A percentile compares a stretch with the other conserved stretches of the same genome.
These are phyloP conservation scores for Boloria euphrosyne DNA, from an alignment of 2,888 invertebrate genomes.

Conservation along the genomic window DNA sequence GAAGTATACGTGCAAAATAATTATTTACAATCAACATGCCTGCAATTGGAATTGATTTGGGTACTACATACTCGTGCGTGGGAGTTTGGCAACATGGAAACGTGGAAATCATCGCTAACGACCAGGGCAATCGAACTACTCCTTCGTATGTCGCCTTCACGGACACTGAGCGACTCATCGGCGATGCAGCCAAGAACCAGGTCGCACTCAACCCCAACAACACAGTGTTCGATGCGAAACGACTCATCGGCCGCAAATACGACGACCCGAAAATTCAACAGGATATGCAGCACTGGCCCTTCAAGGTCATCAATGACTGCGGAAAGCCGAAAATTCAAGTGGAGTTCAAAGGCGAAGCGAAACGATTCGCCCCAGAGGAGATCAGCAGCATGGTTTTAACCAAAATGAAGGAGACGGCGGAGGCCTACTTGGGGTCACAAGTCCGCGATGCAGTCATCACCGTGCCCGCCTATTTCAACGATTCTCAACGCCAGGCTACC, in stretches of 20 bases:
- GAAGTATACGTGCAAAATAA: slow-evolving; percentile 27
- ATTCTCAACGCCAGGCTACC: slow-evolving; percentile 89
- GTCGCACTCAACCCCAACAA: slow-evolving; percentile 89
- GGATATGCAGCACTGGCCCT: slow-evolving; percentile 93
- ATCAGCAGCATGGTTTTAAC: slow-evolving; percentile 86
- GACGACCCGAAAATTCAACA: slow-evolving; percentile 88
- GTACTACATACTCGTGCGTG: slow-evolving; percentile 94
- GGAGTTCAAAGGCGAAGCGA: slow-evolving; percentile 84
- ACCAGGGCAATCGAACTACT: slow-evolving; percentile 93
- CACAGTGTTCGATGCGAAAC: slow-evolving; percentile 90
- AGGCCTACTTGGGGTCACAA: slow-evolving; percentile 85
- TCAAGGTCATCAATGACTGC: slow-evolving; percentile 85
- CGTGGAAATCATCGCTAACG: slow-evolving; percentile 93
- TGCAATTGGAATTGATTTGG: slow-evolving; percentile 84
- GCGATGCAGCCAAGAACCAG: slow-evolving; percentile 94
- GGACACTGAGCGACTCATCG: slow-evolving; percentile 91
- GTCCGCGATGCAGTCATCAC: slow-evolving; percentile 90
- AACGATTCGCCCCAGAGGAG: slow-evolving; percentile 86
- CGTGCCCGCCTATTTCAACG: slow-evolving; percentile 91
- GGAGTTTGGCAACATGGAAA: slow-evolving; percentile 92
- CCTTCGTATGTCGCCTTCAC: slow-evolving; percentile 95
- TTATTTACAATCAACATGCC: slow-evolving; percentile 55
- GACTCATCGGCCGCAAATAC: slow-evolving; percentile 90
- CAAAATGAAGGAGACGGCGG: slow-evolving; percentile 85
- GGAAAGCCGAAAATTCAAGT: slow-evolving; percentile 87